These are phyloP conservation scores for Equus przewalskii DNA, from an alignment of 2,113 vertebrate species.

Conservation along the genomic window DNA sequence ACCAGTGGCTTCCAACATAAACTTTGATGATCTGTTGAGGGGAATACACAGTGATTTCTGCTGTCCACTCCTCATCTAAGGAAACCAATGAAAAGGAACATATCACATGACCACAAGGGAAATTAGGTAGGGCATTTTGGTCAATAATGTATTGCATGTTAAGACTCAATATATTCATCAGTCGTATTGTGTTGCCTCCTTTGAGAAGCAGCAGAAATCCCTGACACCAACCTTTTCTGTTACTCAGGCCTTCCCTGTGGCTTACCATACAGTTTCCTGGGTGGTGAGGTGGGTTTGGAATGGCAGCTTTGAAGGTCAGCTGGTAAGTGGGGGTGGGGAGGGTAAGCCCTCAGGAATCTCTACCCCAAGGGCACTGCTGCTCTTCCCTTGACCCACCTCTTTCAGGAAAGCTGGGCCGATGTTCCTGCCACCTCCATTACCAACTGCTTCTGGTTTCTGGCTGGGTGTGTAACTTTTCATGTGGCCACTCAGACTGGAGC, in stretches of 20 bases:
- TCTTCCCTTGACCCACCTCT: neutral
- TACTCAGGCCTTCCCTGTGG: neutral
- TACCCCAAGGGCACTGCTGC: neutral
- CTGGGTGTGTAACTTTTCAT: conserved; percentile 7
- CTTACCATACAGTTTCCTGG: neutral
- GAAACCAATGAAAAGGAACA: conserved; percentile 61
- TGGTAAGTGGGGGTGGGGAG: neutral
- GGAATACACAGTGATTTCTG: conserved; percentile 83
- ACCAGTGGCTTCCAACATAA: conserved; percentile 88
- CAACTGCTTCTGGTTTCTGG: conserved; percentile 1
- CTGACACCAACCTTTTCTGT: neutral
- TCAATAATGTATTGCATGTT: neutral
- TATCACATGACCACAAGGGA: neutral
- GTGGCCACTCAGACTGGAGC: neutral
- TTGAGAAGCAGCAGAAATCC: conserved; percentile 34
- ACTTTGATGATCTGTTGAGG: conserved; percentile 87
- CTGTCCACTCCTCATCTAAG: conserved; percentile 78
- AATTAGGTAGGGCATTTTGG: neutral
- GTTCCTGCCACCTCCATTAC: neutral
- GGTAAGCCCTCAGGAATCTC: neutral
- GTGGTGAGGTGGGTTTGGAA: neutral
- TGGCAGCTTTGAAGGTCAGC: neutral
- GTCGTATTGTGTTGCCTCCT: conserved; percentile 1
- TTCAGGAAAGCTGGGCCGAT: conserved; percentile 36
- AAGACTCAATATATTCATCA: conserved; percentile 23